Percentiles rank a stretch among this genome's conserved stretches.
Evolutionary conservation across 2,888 invertebrate genomes (phyloP).

Genomic region (Dryococelus australis): DNA sequence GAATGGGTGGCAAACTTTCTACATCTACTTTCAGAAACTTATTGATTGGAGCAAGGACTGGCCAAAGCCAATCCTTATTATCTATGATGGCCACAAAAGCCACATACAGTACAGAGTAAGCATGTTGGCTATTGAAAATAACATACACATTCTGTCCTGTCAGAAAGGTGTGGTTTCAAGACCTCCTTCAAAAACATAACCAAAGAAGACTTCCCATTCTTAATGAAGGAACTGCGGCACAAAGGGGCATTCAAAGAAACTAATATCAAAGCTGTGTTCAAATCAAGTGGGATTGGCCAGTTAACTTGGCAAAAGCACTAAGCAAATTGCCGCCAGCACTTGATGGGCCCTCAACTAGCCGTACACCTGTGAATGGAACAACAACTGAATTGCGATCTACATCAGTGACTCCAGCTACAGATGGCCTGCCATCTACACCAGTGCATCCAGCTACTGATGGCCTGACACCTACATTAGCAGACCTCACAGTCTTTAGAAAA

Average conservation of each 20-base stretch:
- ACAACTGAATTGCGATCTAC: neutral
- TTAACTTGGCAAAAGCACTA: slow-evolving; percentile 12
- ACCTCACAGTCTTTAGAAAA: too few species aligned
- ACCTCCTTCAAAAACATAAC: slow-evolving; percentile 23
- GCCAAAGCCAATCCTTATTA: slow-evolving; percentile 20
- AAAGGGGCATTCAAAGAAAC: slow-evolving; percentile 24
- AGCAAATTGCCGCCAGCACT: slow-evolving; percentile 19
- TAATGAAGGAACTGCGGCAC: slow-evolving; percentile 24
- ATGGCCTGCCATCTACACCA: too few species aligned
- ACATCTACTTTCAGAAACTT: slow-evolving; percentile 17
- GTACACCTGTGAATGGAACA: neutral
- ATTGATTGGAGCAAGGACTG: slow-evolving; percentile 16
- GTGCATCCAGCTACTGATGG: too few species aligned
- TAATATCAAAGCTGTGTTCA: slow-evolving; percentile 24
- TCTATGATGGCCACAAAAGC: slow-evolving; percentile 20
- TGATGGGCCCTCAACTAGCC: slow-evolving; percentile 11
- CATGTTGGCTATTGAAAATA: slow-evolving; percentile 20
- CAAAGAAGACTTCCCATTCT: slow-evolving; percentile 13
- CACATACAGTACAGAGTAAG: slow-evolving; percentile 12
- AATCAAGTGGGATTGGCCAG: slow-evolving; percentile 25
- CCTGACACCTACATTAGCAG: neutral
- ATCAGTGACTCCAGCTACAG: neutral
- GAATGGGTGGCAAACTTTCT: slow-evolving; percentile 25
- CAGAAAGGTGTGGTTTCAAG: slow-evolving; percentile 24
- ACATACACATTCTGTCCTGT: slow-evolving; percentile 25